Evolutionary conservation across 2,888 invertebrate genomes (phyloP).

Genomic region (Gari tellinella): DNA sequence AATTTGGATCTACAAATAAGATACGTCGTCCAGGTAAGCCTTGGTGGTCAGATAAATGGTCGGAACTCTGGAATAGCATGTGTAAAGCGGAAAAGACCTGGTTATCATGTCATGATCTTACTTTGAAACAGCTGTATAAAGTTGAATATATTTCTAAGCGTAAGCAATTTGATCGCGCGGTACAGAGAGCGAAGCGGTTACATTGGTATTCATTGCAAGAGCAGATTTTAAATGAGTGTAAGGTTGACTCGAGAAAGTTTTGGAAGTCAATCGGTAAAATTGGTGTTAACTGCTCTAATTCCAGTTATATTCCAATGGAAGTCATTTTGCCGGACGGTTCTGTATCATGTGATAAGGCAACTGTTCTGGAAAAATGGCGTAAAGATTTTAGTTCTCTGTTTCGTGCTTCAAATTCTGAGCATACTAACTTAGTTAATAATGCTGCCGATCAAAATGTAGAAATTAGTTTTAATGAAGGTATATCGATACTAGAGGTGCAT

Average conservation of each 20-base stretch:
- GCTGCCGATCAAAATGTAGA: too few relatives aligned
- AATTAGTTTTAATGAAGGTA: too few relatives aligned
- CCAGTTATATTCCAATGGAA: too few relatives aligned
- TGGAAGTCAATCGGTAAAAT: slow-evolving; percentile 39
- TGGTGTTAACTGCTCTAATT: slow-evolving; percentile 6
- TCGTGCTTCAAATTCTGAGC: too few relatives aligned
- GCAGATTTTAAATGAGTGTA: slow-evolving; percentile 16
- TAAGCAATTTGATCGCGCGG: slow-evolving; percentile 9
- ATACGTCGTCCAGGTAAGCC: background rate
- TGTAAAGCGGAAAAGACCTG: background rate
- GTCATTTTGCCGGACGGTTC: too few relatives aligned
- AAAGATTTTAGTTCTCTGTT: too few relatives aligned
- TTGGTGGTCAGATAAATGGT: too few relatives aligned
- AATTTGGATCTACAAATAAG: background rate
- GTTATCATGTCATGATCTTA: background rate
- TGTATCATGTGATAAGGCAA: too few relatives aligned
- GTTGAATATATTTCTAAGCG: background rate
- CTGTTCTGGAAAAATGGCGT: too few relatives aligned
- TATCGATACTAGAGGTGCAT: too few relatives aligned
- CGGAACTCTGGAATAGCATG: slow-evolving; percentile 1
- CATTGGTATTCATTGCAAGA: slow-evolving; percentile 22
- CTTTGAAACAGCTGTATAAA: slow-evolving; percentile 3
- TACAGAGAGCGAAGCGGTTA: slow-evolving; percentile 1
- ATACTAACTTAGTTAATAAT: too few relatives aligned
- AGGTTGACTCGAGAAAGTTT: background rate